phyloP scores from a whole-genome alignment of 1,140 invertebrate genomes.

The Bombus sylvicola region DNA sequence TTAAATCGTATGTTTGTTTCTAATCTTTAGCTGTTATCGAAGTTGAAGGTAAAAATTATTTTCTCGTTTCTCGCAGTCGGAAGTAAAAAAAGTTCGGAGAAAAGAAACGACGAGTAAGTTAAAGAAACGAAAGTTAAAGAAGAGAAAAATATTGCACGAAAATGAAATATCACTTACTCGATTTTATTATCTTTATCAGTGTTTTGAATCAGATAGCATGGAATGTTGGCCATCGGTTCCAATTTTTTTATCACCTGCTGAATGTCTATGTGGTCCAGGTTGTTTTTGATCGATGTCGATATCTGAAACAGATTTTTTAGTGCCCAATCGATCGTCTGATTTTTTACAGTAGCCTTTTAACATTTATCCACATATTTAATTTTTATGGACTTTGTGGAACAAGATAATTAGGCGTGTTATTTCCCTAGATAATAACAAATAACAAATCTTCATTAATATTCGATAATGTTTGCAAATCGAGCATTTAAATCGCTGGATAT shows the following conservation, averaged over 20 bases:
- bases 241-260: constrained; percentile 75
- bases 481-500: background rate
- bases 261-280: constrained; percentile 61
- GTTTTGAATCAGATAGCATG: constrained; percentile 76
- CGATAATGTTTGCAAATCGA: too few relatives aligned
- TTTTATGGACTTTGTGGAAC: background rate
- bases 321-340: background rate
- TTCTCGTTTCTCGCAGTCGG: too few relatives aligned
- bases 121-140: background rate
- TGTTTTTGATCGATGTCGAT: constrained; percentile 18
- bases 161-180: constrained; percentile 47
- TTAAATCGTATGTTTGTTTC: too few relatives aligned
- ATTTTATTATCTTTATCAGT: constrained; percentile 27
- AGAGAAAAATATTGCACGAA: background rate
- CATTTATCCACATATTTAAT: background rate
- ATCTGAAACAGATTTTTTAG: constrained; percentile 45
- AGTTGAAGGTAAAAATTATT: too few relatives aligned
- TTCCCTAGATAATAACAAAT: too few relatives aligned
- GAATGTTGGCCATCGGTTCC: constrained; percentile 72
- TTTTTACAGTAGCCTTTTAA: background rate
- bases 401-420: background rate
- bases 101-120: background rate
- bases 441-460: too few relatives aligned
- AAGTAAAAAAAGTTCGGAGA: background rate
- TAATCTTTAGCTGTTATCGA: too few relatives aligned